phyloP scores from a whole-genome alignment of 2,797 vertebrate species.

The Parauchenoglanis punctatus region DNA sequence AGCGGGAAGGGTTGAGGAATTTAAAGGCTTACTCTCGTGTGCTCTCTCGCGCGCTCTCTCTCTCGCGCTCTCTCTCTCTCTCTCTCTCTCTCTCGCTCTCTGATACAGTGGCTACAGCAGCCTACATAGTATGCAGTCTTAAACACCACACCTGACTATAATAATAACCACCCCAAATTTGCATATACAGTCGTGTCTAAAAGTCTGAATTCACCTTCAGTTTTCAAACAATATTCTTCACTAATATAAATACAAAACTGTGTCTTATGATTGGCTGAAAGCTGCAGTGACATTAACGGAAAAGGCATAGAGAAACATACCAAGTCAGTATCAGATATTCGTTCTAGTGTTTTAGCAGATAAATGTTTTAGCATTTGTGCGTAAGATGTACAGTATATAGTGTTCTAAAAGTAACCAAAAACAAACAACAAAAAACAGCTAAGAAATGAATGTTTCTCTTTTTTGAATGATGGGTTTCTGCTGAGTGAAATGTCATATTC shows the following conservation, averaged over 20 bases:
- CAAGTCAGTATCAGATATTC: not conserved
- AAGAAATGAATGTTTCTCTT: not conserved
- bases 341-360: not conserved
- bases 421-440: not conserved
- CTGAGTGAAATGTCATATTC: not conserved
- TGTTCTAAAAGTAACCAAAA: not conserved
- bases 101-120: conserved; percentile 12
- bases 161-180: not conserved
- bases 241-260: not conserved
- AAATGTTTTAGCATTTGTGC: not conserved
- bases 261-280: not conserved
- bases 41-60: too few relatives aligned
- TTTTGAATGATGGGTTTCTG: not conserved
- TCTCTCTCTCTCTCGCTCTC: conserved; percentile 37
- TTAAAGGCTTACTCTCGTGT: not conserved
- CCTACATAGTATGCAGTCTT: conserved; percentile 31
- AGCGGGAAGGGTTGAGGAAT: conserved; percentile 4
- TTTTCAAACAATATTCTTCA: not conserved
- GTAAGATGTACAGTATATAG: not conserved
- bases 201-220: not conserved
- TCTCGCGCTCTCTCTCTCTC: not conserved
- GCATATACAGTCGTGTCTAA: not conserved
- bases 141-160: not conserved
- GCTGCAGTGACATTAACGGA: not conserved
- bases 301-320: not conserved